Evolutionary conservation across 2,113 vertebrate genomes (phyloP).

Genomic region (Microtus montanus): DNA sequence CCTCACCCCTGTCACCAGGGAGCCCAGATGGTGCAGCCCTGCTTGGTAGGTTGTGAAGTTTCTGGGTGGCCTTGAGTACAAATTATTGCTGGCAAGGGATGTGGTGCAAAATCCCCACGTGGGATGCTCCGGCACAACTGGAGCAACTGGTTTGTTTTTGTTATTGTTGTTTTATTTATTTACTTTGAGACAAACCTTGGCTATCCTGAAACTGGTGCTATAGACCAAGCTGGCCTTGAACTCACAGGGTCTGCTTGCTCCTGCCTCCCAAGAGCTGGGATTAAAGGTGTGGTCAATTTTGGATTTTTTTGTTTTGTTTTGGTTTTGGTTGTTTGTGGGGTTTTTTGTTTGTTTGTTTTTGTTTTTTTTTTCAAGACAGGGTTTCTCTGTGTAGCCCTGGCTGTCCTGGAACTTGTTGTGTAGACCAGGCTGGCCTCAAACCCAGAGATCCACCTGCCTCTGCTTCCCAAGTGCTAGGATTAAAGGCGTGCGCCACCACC

Average conservation of each 20-base stretch:
- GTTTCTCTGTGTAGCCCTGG: not conserved
- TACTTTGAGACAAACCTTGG: not conserved
- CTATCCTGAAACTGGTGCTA: not conserved
- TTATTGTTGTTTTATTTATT: not conserved
- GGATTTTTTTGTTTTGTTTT: not conserved
- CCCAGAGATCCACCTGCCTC: not conserved
- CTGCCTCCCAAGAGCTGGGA: not conserved
- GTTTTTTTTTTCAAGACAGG: not conserved
- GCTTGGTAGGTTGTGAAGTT: not conserved
- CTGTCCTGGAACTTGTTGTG: not conserved
- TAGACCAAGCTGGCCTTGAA: not conserved
- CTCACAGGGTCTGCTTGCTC: not conserved
- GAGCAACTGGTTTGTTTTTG: not conserved
- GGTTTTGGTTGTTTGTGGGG: not conserved
- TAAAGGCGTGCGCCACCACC: not conserved
- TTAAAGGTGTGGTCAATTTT: not conserved
- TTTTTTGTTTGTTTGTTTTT: not conserved
- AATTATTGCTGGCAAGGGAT: not conserved
- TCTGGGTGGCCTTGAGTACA: not conserved
- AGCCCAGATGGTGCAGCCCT: not conserved
- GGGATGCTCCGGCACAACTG: not conserved
- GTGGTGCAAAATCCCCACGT: not conserved
- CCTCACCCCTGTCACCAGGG: not conserved
- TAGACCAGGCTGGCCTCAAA: not conserved
- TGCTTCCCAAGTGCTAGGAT: not conserved